Base-by-base conservation (phyloP, 2,888 invertebrate genomes). In the Patella caerulea region DNA sequence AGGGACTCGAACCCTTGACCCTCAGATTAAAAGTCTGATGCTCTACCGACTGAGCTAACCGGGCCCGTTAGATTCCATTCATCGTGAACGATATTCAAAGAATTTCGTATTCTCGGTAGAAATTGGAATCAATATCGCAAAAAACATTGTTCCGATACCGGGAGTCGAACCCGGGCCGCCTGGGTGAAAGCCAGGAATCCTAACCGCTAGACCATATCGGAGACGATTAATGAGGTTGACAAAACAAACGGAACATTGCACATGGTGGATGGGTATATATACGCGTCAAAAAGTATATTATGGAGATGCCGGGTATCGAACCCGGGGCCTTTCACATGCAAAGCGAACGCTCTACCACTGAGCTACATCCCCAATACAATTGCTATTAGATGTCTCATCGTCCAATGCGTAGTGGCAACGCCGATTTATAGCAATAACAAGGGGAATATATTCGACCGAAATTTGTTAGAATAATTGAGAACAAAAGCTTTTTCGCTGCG, bases 251-350 rank as follows among this genome's bases (percentile, higher is more conserved):
- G 29, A 29, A 29, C 29, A 29, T 29, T 29, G 29, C 29, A 29
- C 29, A 29, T 3, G 29, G 29, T 29, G 29, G 29, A 2, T 3
- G 3, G 29, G 3, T 29, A 29, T 56, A 5, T 45, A 45, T 45
- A 45, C 45, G 7, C 7, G 34, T 34, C 34, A 34, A 34, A 34
- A 34, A 34, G 34, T 3, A 5, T 34, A 4, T 34, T 34, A 34
- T 81, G 81, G 83, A 81, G 83, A 80, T 80, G 83, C 83, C 79
- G 81, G 83, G 83, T 78, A 81, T 83, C 81, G 83, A 83, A 83
- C 81, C 80, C 83, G 81, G 83, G 83, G 83, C 83, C 83, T 83
- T 81, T 83, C 81, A 83, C 83, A 83, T 83, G 83, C 82, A 79
- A 82, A 82, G 82, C 82, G 82, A 81, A 81, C 83, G 83, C 72